Evolutionary conservation across 2,888 invertebrate species (phyloP), one percentile per base, ranked within the genome.

Genomic region (Hydriomena furcata): DNA sequence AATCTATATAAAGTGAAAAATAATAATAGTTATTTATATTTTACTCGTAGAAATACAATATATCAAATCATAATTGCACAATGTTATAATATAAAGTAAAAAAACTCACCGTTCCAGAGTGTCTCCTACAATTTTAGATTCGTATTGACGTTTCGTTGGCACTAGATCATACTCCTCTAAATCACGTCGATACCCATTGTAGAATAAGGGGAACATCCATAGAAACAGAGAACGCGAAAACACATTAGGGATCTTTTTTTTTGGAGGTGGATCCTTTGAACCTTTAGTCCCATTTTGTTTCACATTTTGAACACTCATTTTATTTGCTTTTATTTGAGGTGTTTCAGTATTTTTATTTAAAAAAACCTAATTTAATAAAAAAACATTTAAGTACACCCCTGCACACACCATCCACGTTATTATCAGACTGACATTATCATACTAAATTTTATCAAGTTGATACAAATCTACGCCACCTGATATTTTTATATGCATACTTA

Each of bases 201-300:
- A 93, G 81, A 96, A 96, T 66, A 95, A 84, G 3, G 93, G 94
- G 68, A 95, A 87, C 45, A 95, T 94, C 93, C 96, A 97, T 82
- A 93, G 93, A 80, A 93, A 94, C 34, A 93, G 79, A 20, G 94
- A 74, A 50, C 94, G 89, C 1, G 94, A 93, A 5, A 95, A 64
- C 4, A 91, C 61, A 7, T 78, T 73, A 0, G 90, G 89, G 0
- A 72, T 59, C n/a, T 63, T 52, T 53, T 84, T 84, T 35, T 73
- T 57, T 8, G 63, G 57, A 5, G 65, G 49, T 47, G 35, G 46
- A 6, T 49, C 34, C 12, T 67, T 62, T 23, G 13, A 25, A 24
- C 55, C 50, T 51, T 66, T 65, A 43, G 61, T 59, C 32, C 63
- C 34, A 46, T 71, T 61, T 38, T 60, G 45, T 11, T 50, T 58